Evolutionary conservation across 2,797 vertebrate genomes (phyloP), one percentile per base, ranked within the genome.

Genomic region (Columba guinea): DNA sequence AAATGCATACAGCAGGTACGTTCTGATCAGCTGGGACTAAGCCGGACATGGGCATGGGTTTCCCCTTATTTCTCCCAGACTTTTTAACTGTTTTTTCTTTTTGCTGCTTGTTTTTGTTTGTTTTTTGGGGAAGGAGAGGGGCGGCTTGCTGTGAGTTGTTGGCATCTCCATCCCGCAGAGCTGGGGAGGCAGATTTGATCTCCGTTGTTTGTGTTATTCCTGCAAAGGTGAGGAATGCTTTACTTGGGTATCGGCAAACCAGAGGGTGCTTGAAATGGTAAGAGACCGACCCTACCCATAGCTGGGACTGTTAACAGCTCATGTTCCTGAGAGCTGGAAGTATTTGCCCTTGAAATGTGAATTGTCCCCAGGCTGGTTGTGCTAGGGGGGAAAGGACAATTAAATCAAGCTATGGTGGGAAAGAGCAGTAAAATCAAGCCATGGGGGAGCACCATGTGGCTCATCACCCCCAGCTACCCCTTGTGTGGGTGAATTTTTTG

Each of bases 1-100:
- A 74, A 80, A 86, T 87, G 89, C 4, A 1, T 67, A 28, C 21
- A 53, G 24, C 95, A 97, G 95, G 96, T 97, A 95, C 1, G 68
- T 91, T 92, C 71, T 58, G 64, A 23, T 8, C 62, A 37, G 58
- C 73, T 24, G 53, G 30, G 53, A 59, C 19, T 52, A 69, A 81
- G 49, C 51, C 52, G 62, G 65, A 84, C 35, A 48, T 44, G 1
- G 8, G 34, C 8, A 1, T 0, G 1, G 48, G 13, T 55, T 77
- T 87, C 13, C 34, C 3, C n/a, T 70, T 15, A 0, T 75, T 90
- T 58, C 53, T 67, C 46, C 19, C 58, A 59, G 51, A 46, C 20
- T 51, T 51, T 51, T 62, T 7, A 68, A 13, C n/a, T 51, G 64
- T 41, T 71, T 32, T 63, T 78, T 51, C 21, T 75, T 83, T 92